A percentile compares a stretch with the other conserved stretches of the same genome.
phyloP scores from a whole-genome alignment of 64 coral and sea anemone species.

The Exaiptasia diaphana region DNA sequence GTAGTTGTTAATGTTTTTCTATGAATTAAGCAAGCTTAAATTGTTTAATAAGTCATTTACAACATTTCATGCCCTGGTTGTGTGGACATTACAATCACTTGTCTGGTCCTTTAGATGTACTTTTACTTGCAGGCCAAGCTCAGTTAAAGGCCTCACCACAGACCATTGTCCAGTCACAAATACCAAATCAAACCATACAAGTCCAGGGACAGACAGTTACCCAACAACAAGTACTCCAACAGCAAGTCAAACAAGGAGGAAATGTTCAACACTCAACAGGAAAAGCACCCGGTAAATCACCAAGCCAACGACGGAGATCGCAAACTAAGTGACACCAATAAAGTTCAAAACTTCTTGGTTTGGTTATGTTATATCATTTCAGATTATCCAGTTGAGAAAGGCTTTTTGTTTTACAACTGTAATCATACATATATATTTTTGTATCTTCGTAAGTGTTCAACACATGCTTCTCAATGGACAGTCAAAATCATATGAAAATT shows the following conservation, averaged over 20 bases:
- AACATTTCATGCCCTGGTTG: no score
- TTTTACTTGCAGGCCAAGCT: neutral
- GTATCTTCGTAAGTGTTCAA: no score
- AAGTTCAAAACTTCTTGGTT: neutral
- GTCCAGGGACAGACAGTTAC: slow-evolving; percentile 33
- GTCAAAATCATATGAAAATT: no score
- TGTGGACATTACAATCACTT: no score
- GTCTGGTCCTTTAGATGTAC: no score
- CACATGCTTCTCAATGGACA: no score
- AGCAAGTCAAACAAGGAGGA: slow-evolving; percentile 33
- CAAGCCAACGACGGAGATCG: slow-evolving; percentile 46
- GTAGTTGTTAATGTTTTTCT: no score
- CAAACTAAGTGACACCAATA: slow-evolving; percentile 42
- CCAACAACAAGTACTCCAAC: slow-evolving; percentile 46
- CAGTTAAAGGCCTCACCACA: slow-evolving; percentile 12
- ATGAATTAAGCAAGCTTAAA: no score
- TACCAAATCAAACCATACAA: slow-evolving; percentile 16
- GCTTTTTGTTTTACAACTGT: no score
- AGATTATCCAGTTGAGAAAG: no score
- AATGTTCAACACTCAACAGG: slow-evolving; percentile 37
- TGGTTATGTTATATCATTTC: neutral
- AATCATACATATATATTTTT: no score
- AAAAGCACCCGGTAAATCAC: slow-evolving; percentile 28
- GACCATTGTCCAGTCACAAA: slow-evolving; percentile 47
- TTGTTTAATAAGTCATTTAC: no score